Conservation (phyloP, 2,113 vertebrate genomes). For the Helogale parvula region DNA sequence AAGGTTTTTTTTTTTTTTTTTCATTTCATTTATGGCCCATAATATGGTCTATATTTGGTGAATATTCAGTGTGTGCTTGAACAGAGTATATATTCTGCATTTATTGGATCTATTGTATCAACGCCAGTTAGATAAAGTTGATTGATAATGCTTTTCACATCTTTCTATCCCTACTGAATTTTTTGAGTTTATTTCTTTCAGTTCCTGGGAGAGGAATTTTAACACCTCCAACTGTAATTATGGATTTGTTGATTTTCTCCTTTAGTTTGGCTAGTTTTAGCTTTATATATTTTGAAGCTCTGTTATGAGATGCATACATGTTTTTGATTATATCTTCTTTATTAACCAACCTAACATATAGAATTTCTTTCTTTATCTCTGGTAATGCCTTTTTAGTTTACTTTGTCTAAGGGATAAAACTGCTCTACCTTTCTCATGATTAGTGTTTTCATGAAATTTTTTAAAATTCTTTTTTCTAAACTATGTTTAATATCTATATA, state of each 20-base stretch:
- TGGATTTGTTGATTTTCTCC: not conserved
- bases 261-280: not conserved
- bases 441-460: not conserved
- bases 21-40: not conserved
- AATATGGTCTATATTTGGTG: not conserved
- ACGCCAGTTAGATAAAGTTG: not conserved
- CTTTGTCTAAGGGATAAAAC: not conserved
- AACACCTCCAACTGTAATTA: not conserved
- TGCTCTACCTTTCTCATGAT: not conserved
- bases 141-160: not conserved
- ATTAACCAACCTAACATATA: accelerated
- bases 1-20: not conserved
- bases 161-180: not conserved
- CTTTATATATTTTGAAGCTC: not conserved
- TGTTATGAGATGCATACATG: not conserved
- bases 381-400: not conserved
- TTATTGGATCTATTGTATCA: not conserved
- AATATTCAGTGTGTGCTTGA: not conserved
- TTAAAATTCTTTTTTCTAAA: not conserved
- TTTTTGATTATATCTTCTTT: not conserved
- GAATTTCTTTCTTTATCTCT: not conserved
- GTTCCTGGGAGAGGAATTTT: not conserved
- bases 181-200: not conserved
- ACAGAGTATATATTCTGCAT: not conserved
- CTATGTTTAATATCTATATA: not conserved